Conservation (phyloP, 2,888 invertebrate genomes). For the Leptopilina myrica region DNA sequence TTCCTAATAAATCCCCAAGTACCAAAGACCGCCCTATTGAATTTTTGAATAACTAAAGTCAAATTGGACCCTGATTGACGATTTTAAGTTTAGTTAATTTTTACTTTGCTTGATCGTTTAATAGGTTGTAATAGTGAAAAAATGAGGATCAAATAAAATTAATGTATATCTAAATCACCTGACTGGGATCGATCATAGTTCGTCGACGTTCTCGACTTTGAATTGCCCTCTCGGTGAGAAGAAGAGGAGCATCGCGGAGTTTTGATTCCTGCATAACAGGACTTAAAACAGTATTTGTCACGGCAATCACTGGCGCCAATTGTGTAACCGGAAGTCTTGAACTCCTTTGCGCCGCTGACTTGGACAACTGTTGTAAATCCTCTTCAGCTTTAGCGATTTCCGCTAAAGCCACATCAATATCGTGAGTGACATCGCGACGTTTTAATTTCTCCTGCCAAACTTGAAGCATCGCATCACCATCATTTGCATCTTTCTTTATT, state of each 20-base stretch:
- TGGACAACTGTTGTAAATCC: slow-evolving; percentile 76
- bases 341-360: slow-evolving; percentile 67
- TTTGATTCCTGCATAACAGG: slow-evolving; percentile 75
- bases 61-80: no score
- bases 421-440: slow-evolving; percentile 67
- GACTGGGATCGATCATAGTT: slow-evolving; percentile 77
- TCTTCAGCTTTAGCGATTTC: slow-evolving; percentile 75
- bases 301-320: slow-evolving; percentile 72
- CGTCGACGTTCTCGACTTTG: slow-evolving; percentile 74
- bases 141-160: no score
- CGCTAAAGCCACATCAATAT: slow-evolving; percentile 73
- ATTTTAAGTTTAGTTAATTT: no score
- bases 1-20: no score
- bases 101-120: no score
- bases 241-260: slow-evolving; percentile 67
- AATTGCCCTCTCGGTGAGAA: slow-evolving; percentile 72
- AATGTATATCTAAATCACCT: slow-evolving; percentile 62
- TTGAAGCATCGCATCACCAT: slow-evolving; percentile 77
- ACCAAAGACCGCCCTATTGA: no score
- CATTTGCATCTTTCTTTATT: slow-evolving; percentile 67
- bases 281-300: slow-evolving; percentile 74
- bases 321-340: slow-evolving; percentile 66
- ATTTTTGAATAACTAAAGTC: no score
- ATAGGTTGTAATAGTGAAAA: no score
- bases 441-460: slow-evolving; percentile 86